Conservation (phyloP, 2,888 invertebrate species). For the Caenorhabditis plicata region DNA sequence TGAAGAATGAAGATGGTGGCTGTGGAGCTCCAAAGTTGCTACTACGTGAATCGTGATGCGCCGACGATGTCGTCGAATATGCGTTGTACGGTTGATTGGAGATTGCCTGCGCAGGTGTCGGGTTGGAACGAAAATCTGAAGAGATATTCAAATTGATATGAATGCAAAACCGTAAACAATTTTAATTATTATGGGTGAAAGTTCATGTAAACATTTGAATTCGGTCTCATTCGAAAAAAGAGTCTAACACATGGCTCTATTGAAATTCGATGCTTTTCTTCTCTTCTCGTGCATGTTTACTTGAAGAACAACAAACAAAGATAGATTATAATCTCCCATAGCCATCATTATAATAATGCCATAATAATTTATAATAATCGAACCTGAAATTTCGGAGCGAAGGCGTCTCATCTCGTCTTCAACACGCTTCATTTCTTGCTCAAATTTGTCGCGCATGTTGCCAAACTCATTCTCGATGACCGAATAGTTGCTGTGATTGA, state of each 20-base stretch:
- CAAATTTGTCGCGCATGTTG: slow-evolving; percentile 83
- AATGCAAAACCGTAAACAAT: too few species aligned
- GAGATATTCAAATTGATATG: too few species aligned
- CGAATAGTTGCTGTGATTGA: slow-evolving; percentile 57
- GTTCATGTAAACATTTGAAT: background rate
- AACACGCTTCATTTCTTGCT: slow-evolving; percentile 89
- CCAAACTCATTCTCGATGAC: slow-evolving; percentile 84
- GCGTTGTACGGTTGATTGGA: slow-evolving; percentile 39
- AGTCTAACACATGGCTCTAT: background rate
- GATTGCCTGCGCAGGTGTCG: slow-evolving; percentile 27
- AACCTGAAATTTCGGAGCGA: slow-evolving; percentile 64
- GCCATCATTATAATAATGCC: too few species aligned
- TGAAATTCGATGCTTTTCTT: background rate
- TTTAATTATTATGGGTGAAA: too few species aligned
- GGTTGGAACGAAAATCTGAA: too few species aligned
- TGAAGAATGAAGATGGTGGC: too few species aligned
- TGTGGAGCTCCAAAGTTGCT: slow-evolving; percentile 36
- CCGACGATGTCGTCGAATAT: slow-evolving; percentile 28
- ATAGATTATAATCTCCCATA: too few species aligned
- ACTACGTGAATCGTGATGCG: slow-evolving; percentile 30
- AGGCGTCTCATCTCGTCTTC: slow-evolving; percentile 84
- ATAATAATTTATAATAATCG: too few species aligned
- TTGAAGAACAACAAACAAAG: too few species aligned
- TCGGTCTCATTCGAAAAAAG: background rate
- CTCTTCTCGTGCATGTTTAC: too few species aligned